A percentile compares a stretch with the other conserved stretches of the same genome.
phyloP scores from a whole-genome alignment of 2,113 vertebrate genomes.

The Dascyllus trimaculatus region DNA sequence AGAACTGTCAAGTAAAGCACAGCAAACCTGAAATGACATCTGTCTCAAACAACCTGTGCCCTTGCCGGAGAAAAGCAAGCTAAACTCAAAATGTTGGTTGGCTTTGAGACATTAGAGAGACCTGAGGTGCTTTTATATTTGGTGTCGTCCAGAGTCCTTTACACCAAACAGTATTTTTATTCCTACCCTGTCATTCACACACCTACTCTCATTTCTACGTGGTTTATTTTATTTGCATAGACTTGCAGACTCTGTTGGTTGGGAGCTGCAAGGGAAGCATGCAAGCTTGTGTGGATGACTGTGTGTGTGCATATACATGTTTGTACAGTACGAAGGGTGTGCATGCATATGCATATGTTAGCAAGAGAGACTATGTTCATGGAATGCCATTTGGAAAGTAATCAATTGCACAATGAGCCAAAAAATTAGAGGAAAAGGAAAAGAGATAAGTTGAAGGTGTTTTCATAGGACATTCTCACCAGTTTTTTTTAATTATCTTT shows the following conservation, averaged over 20 bases:
- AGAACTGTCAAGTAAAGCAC: conserved; percentile 8
- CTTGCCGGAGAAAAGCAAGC: background rate
- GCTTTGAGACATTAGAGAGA: conserved; percentile 9
- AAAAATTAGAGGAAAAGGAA: no score
- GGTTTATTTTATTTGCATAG: background rate
- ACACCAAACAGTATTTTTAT: background rate
- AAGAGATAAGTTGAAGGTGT: no score
- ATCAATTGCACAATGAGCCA: no score
- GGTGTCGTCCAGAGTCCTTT: background rate
- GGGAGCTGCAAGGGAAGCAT: background rate
- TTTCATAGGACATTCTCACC: no score
- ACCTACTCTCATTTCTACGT: background rate
- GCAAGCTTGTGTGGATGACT: background rate
- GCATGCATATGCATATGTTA: background rate
- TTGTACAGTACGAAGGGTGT: background rate
- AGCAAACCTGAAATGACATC: conserved; percentile 28
- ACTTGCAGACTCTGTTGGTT: conserved; percentile 1
- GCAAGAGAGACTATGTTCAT: no score
- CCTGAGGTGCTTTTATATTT: background rate
- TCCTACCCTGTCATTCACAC: no score
- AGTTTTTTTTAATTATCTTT: no score
- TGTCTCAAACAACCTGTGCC: conserved; percentile 16
- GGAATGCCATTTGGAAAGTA: no score
- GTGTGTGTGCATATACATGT: conserved; percentile 1
- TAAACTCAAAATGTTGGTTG: conserved; percentile 16